Percentiles rank a stretch among this genome's conserved stretches.
Evolutionary conservation across 2,797 vertebrate genomes (phyloP).

Genomic region (Schizothorax lantsangensis): DNA sequence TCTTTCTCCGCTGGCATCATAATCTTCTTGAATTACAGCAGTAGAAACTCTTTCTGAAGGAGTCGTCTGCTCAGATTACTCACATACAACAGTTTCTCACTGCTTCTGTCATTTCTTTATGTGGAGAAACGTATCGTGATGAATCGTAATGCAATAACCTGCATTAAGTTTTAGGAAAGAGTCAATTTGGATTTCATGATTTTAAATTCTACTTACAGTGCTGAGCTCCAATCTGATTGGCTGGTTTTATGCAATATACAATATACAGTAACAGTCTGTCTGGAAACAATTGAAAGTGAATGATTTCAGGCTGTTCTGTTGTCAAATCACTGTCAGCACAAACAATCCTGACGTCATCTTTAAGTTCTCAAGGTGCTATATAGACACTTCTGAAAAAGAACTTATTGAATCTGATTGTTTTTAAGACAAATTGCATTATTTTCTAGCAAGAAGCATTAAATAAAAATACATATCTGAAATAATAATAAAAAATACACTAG

Average conservation of each 20-base stretch:
- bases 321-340: not conserved
- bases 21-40: constrained; percentile 32
- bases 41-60: constrained; percentile 79
- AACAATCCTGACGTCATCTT: not conserved
- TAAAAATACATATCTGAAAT: not conserved
- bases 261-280: not conserved
- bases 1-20: constrained; percentile 6
- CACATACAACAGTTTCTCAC: constrained; percentile 43
- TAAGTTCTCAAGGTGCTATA: not conserved
- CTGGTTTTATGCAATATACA: not conserved
- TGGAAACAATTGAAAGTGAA: not conserved
- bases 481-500: not conserved
- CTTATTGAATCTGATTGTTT: not conserved
- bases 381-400: not conserved
- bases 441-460: not conserved
- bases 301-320: too few species aligned
- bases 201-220: not conserved
- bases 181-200: not conserved
- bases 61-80: constrained; percentile 78
- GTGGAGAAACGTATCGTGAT: not conserved
- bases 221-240: not conserved
- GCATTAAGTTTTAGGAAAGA: not conserved
- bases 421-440: not conserved
- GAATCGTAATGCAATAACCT: not conserved
- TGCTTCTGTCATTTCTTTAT: not conserved